Percentiles rank a stretch among this genome's conserved stretches.
Evolutionary conservation across 2,888 invertebrate genomes (phyloP).

Genomic region (Habroteleia sp.): DNA sequence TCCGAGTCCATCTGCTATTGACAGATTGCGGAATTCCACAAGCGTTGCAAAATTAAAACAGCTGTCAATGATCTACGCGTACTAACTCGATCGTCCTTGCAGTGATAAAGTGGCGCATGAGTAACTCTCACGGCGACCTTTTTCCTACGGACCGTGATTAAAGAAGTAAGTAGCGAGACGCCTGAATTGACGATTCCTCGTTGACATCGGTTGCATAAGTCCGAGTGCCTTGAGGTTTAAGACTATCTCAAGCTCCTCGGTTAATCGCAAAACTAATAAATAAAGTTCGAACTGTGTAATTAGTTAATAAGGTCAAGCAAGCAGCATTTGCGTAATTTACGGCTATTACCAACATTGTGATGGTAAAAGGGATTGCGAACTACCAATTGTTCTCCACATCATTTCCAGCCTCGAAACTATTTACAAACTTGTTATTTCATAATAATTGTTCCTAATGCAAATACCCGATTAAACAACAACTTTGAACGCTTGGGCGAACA

Average conservation of each 20-base stretch:
- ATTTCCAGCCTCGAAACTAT: constrained; percentile 46
- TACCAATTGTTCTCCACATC: constrained; percentile 51
- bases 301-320: constrained; percentile 58
- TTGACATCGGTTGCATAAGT: constrained; percentile 68
- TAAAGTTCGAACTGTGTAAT: constrained; percentile 52
- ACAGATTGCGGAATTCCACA: constrained; percentile 60
- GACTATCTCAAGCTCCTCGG: constrained; percentile 37
- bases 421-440: constrained; percentile 44
- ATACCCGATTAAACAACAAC: constrained; percentile 27
- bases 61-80: constrained; percentile 43
- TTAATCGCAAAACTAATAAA: constrained; percentile 61
- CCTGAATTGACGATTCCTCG: constrained; percentile 48
- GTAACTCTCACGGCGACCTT: constrained; percentile 47
- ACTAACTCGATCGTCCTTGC: constrained; percentile 38
- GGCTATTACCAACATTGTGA: constrained; percentile 29
- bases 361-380: constrained; percentile 49
- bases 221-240: constrained; percentile 39
- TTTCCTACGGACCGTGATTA: constrained; percentile 36
- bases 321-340: constrained; percentile 56
- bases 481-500: constrained; percentile 27
- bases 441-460: constrained; percentile 47
- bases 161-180: constrained; percentile 48
- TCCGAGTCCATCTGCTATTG: no score
- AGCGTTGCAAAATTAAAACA: constrained; percentile 68
- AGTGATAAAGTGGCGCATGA: constrained; percentile 40